phyloP scores from a whole-genome alignment of 2,113 vertebrate species.

The Lutjanus erythropterus region DNA sequence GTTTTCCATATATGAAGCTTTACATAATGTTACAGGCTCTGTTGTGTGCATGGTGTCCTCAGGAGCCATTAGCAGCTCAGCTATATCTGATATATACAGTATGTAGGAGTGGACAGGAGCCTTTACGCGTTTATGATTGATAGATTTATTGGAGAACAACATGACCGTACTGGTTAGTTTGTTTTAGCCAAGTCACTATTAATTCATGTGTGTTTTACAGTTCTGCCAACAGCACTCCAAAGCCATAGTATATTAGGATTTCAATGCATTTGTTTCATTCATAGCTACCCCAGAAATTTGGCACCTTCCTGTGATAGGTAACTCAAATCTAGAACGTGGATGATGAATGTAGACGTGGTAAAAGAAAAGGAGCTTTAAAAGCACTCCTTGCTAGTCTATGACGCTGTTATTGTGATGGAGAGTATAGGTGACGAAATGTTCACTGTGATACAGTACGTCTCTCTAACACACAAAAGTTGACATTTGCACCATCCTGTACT shows the following conservation, averaged over 20 bases:
- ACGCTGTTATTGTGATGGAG: neutral
- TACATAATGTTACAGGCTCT: constrained; percentile 88
- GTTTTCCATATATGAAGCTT: constrained; percentile 60
- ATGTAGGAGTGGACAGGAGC: neutral
- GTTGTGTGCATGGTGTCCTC: constrained; percentile 84
- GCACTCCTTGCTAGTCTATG: neutral
- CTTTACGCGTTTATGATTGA: neutral
- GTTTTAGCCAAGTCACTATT: neutral
- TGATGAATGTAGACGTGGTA: neutral
- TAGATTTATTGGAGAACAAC: neutral
- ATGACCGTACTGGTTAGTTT: neutral
- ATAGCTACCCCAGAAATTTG: neutral
- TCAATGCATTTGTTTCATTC: neutral
- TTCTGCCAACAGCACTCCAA: neutral
- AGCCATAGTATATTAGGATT: neutral
- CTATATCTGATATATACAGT: neutral
- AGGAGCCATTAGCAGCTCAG: constrained; percentile 85
- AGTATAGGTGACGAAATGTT: neutral
- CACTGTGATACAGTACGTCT: neutral
- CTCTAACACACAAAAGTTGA: neutral
- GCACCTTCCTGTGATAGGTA: neutral
- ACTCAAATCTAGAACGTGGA: neutral
- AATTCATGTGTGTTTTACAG: neutral
- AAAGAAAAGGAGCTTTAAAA: neutral
- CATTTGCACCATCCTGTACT: neutral